These are phyloP conservation scores for Spongilla lacustris DNA, from an alignment of 37 sponge, comb jelly and placozoan genomes.

Conservation along the genomic window DNA sequence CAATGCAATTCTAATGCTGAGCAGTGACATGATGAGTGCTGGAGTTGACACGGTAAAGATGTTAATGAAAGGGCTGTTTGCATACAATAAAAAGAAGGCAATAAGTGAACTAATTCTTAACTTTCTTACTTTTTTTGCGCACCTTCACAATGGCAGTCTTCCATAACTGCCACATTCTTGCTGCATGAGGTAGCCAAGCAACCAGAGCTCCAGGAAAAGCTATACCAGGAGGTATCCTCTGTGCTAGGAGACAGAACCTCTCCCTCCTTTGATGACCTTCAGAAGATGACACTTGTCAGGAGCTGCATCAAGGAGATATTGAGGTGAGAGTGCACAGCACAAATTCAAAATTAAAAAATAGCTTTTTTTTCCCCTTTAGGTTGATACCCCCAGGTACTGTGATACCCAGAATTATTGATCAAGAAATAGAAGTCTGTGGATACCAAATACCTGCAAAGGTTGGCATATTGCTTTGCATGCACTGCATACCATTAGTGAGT, in stretches of 20 bases:
- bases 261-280: slow-evolving; percentile 24
- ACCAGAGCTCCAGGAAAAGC: slow-evolving; percentile 31
- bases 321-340: neutral
- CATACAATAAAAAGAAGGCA: too few species aligned
- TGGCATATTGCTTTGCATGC: neutral
- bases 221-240: slow-evolving; percentile 19
- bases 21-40: slow-evolving; percentile 30
- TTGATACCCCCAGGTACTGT: slow-evolving; percentile 35
- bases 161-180: slow-evolving; percentile 28
- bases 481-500: too few species aligned
- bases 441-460: slow-evolving; percentile 49
- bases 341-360: neutral
- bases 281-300: slow-evolving; percentile 32
- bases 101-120: too few species aligned
- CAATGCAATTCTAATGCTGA: slow-evolving; percentile 13
- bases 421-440: neutral
- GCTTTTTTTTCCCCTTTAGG: neutral
- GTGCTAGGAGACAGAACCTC: neutral
- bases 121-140: too few species aligned
- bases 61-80: too few species aligned
- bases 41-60: slow-evolving; percentile 61
- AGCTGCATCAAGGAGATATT: slow-evolving; percentile 42
- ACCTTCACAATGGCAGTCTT: too few species aligned
- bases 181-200: slow-evolving; percentile 47
- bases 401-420: neutral